A percentile compares a stretch with the other conserved stretches of the same genome.
These are phyloP conservation scores for Natrix natrix DNA, from an alignment of 2,797 vertebrate genomes.

Conservation along the genomic window DNA sequence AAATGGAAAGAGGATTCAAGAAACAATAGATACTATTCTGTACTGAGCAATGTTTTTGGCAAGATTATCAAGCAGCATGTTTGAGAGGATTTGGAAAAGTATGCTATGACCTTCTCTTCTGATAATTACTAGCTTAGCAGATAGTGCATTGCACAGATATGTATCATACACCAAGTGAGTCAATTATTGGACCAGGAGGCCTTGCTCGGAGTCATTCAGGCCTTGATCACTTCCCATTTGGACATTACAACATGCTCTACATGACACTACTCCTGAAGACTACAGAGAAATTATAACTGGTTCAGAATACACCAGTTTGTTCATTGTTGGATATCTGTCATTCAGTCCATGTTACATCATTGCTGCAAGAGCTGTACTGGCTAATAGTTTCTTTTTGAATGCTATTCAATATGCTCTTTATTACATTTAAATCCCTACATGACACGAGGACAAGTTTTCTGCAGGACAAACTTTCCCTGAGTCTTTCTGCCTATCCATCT, in stretches of 20 bases:
- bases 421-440: background rate
- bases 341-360: background rate
- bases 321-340: background rate
- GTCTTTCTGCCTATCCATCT: background rate
- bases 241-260: background rate
- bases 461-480: background rate
- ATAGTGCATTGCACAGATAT: background rate
- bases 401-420: background rate
- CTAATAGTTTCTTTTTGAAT: background rate
- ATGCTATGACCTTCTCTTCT: background rate
- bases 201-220: background rate
- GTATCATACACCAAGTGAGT: background rate
- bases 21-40: background rate
- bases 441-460: background rate
- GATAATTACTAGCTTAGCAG: background rate
- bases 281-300: background rate
- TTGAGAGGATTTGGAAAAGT: background rate
- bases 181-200: background rate
- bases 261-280: background rate
- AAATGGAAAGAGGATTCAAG: background rate
- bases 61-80: background rate
- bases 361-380: background rate
- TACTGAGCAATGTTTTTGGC: background rate
- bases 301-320: background rate
- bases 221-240: background rate